phyloP scores from a whole-genome alignment of 2,797 vertebrate genomes.

The Brachyrhaphis roseni region DNA sequence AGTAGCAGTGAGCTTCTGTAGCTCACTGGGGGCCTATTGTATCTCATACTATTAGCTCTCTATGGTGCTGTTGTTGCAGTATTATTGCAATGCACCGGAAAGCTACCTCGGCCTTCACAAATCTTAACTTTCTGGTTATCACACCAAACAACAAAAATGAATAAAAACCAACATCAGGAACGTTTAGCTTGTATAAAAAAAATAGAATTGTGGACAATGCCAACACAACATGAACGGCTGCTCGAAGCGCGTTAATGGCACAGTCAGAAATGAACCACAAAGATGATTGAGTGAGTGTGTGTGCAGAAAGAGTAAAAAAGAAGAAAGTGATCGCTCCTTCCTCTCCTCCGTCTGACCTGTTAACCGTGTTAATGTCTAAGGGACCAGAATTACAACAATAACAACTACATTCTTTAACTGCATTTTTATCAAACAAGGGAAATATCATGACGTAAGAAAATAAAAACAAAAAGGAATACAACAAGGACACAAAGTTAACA shows the following conservation, averaged over 20 bases:
- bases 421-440: constrained; percentile 84
- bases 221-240: constrained; percentile 76
- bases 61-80: constrained; percentile 39
- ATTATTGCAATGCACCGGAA: constrained; percentile 71
- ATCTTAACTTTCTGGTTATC: constrained; percentile 67
- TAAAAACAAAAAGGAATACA: constrained; percentile 66
- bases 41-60: constrained; percentile 40
- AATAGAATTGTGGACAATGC: constrained; percentile 79
- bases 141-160: constrained; percentile 64
- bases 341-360: constrained; percentile 35
- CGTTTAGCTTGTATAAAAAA: constrained; percentile 74
- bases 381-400: constrained; percentile 82
- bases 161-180: constrained; percentile 73
- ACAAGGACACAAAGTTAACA: constrained; percentile 84
- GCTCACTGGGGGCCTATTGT: constrained; percentile 33
- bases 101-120: constrained; percentile 71
- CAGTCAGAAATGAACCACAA: constrained; percentile 83
- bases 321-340: constrained; percentile 32
- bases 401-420: constrained; percentile 86
- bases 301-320: constrained; percentile 24
- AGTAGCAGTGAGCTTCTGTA: constrained; percentile 38
- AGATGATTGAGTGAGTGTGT: constrained; percentile 58
- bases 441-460: constrained; percentile 78
- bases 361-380: constrained; percentile 69
- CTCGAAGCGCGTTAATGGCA: constrained; percentile 87